Evolutionary conservation across 30 jellyfish, hydroid and myxozoan species (phyloP), one percentile per base, ranked within the genome.

Genomic region (Clytia hemisphaerica): DNA sequence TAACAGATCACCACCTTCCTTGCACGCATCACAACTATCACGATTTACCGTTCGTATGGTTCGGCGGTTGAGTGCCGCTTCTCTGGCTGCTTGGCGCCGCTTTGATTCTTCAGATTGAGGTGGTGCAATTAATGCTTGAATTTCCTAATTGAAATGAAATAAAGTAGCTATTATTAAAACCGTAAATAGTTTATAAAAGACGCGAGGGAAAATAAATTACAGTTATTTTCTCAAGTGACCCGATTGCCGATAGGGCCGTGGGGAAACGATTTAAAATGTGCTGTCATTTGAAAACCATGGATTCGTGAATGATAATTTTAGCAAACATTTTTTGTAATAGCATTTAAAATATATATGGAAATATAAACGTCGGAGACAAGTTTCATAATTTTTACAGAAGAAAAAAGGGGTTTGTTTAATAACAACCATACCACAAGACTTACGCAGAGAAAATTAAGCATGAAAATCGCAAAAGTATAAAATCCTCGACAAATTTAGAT

Each of bases 21-120:
- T 19, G 47, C 98, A 89, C 29, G 93, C 83, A 69, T 89, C 98
- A 68, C 98, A 89, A 67, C 95, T 73, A 58, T 89, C 98, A 53
- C 94, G 76, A 59, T 89, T 89, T 24, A 89, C 71, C 22, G 98
- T 82, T 64, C 82, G 75, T 15, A 80, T 84, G 0, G 95, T 93
- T 35, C 83, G 71, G 42, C 94, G 60, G 35, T 53, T 54, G 24
- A 76, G 80, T 45, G 54, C 29, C 36, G 58, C 72, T n/a, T 67
- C 64, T 44, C 72, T 77, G 14, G 77, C 64, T 36, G 83, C 67
- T 35, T 47, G 46, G 36, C 91, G 58, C 40, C 83, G 78, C 51
- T 90, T 75, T 30, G 82, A 82, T 36, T 89, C 98, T 6, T 85
- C 93, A 18, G 95, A 89, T 34, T 78, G 93, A 10, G 98, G 98